These are phyloP conservation scores for Saccopteryx bilineata DNA, from an alignment of 2,113 vertebrate genomes.

Conservation along the genomic window DNA sequence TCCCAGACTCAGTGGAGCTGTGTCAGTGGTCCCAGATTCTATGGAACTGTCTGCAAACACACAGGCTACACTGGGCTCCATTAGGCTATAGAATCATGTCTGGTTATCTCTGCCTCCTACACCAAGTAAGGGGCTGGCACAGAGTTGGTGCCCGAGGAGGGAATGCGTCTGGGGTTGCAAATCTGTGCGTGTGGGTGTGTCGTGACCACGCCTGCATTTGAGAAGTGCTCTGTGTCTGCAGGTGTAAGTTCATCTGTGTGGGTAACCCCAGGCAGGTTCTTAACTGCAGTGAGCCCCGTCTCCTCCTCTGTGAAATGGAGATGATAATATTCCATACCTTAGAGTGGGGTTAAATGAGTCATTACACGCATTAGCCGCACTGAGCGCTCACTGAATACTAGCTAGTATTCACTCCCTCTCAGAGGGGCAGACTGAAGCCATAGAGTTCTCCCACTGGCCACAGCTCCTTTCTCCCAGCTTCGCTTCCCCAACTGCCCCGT, in stretches of 20 bases:
- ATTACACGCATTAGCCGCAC: background rate
- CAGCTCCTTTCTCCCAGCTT: background rate
- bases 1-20: background rate
- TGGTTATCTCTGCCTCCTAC: conserved; percentile 24
- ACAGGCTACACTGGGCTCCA: background rate
- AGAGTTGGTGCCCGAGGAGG: background rate
- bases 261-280: background rate
- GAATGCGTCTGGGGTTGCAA: background rate
- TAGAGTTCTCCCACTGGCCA: background rate
- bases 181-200: background rate
- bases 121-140: background rate
- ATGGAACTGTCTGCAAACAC: background rate
- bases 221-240: conserved; percentile 33
- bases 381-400: background rate
- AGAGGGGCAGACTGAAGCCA: background rate
- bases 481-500: background rate
- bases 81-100: background rate
- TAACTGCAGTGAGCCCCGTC: background rate
- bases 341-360: background rate
- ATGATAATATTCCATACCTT: background rate
- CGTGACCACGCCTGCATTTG: background rate
- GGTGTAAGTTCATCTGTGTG: background rate
- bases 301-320: conserved; percentile 13
- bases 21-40: conserved; percentile 13
- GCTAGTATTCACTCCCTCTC: conserved; percentile 33